A percentile compares a stretch with the other conserved stretches of the same genome.
Evolutionary conservation across 2,797 vertebrate species (phyloP).

Genomic region (Phrynocephalus forsythii): DNA sequence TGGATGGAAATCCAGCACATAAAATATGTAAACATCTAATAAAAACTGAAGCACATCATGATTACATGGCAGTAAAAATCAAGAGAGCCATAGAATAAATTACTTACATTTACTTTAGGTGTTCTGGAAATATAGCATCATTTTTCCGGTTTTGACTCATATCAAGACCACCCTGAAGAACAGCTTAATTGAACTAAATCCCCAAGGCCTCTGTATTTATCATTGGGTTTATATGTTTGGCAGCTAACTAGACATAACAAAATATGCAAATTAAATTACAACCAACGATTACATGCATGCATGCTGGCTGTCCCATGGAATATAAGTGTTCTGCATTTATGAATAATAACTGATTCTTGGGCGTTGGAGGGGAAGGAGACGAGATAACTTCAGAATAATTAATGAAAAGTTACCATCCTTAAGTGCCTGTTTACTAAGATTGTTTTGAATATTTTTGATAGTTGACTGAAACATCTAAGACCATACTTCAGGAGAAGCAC

Average conservation of each 20-base stretch:
- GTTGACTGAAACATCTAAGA: no score
- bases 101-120: constrained; percentile 72
- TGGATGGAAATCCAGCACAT: constrained; percentile 61
- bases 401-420: constrained; percentile 52
- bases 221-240: constrained; percentile 74
- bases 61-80: constrained; percentile 63
- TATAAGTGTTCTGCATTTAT: constrained; percentile 63
- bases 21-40: constrained; percentile 73
- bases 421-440: constrained; percentile 40
- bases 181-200: constrained; percentile 75
- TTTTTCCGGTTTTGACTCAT: constrained; percentile 75
- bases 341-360: constrained; percentile 45
- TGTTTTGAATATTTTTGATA: constrained; percentile 20
- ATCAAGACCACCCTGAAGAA: constrained; percentile 79
- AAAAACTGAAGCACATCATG: constrained; percentile 69
- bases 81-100: constrained; percentile 73
- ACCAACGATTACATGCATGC: constrained; percentile 67
- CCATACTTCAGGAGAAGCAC: no score
- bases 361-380: background rate
- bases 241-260: constrained; percentile 68
- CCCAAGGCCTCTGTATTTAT: constrained; percentile 71
- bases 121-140: constrained; percentile 75
- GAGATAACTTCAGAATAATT: constrained; percentile 48
- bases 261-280: constrained; percentile 73
- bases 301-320: constrained; percentile 32